Conservation (phyloP, 1,140 invertebrate genomes). For the Aradophagus sp. region DNA sequence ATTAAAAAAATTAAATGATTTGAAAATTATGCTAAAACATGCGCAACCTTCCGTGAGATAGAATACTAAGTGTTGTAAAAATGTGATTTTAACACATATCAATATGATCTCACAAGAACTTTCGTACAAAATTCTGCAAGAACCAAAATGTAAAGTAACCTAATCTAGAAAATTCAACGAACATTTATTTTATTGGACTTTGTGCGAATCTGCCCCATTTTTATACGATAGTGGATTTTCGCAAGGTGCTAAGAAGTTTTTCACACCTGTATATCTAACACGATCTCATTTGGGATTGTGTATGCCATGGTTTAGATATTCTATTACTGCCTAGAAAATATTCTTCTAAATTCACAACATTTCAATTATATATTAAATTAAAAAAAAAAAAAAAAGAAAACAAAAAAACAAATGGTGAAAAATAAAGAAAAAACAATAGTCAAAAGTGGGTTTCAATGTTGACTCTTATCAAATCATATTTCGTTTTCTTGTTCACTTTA, state of each 20-base stretch:
- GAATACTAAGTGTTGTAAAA: conserved; percentile 2
- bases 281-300: conserved; percentile 4
- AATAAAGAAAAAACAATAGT: no score
- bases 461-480: no score
- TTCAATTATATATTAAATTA: no score
- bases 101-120: conserved; percentile 15
- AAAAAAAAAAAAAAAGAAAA: no score
- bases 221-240: conserved; percentile 25
- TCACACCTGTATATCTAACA: conserved; percentile 19
- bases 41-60: background rate
- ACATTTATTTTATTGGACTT: conserved; percentile 37
- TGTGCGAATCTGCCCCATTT: conserved; percentile 21
- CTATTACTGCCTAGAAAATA: background rate
- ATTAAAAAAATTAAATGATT: conserved; percentile 5
- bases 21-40: background rate
- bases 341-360: no score
- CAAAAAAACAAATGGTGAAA: no score
- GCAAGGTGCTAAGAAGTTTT: conserved; percentile 12
- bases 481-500: no score
- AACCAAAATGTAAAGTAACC: conserved; percentile 37
- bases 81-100: conserved; percentile 10
- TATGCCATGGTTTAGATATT: conserved; percentile 1
- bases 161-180: conserved; percentile 31
- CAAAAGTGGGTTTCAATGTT: no score
- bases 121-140: conserved; percentile 6